phyloP scores from a whole-genome alignment of 2,797 vertebrate genomes.

The Anabas testudineus region DNA sequence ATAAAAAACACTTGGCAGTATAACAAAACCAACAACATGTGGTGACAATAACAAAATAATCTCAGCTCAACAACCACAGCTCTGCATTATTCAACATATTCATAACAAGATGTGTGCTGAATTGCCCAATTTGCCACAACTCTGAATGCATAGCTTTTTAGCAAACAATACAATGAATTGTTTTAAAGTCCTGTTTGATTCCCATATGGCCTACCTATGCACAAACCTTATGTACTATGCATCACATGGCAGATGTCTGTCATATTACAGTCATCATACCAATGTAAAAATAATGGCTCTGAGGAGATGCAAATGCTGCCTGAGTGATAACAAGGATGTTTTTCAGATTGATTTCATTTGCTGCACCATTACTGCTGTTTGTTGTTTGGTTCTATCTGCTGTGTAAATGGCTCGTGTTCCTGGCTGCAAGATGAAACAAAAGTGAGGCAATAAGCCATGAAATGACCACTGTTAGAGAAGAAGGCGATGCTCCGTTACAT shows the following conservation, averaged over 20 bases:
- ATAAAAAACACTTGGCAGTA: constrained; percentile 31
- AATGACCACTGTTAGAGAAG: constrained; percentile 48
- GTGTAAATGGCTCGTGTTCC: constrained; percentile 40
- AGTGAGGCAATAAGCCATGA: constrained; percentile 59
- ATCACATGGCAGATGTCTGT: constrained; percentile 11
- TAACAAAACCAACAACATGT: constrained; percentile 43
- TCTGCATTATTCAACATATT: constrained; percentile 52
- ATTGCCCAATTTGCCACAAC: constrained; percentile 21
- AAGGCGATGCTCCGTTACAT: constrained; percentile 15
- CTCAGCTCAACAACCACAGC: constrained; percentile 41
- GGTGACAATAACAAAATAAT: constrained; percentile 53
- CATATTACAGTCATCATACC: background rate
- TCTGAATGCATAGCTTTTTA: constrained; percentile 15
- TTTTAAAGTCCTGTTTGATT: constrained; percentile 8
- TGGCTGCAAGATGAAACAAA: constrained; percentile 36
- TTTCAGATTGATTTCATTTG: constrained; percentile 50
- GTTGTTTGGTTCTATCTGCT: constrained; percentile 38
- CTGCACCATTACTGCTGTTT: constrained; percentile 51
- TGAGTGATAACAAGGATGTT: constrained; percentile 31
- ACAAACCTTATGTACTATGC: constrained; percentile 21
- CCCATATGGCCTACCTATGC: constrained; percentile 1
- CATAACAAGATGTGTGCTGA: constrained; percentile 33
- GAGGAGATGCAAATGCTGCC: constrained; percentile 17
- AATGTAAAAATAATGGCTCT: constrained; percentile 26
- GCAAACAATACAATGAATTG: background rate